Evolutionary conservation across 2,113 vertebrate species (phyloP).

Genomic region (Spermophilus dauricus): DNA sequence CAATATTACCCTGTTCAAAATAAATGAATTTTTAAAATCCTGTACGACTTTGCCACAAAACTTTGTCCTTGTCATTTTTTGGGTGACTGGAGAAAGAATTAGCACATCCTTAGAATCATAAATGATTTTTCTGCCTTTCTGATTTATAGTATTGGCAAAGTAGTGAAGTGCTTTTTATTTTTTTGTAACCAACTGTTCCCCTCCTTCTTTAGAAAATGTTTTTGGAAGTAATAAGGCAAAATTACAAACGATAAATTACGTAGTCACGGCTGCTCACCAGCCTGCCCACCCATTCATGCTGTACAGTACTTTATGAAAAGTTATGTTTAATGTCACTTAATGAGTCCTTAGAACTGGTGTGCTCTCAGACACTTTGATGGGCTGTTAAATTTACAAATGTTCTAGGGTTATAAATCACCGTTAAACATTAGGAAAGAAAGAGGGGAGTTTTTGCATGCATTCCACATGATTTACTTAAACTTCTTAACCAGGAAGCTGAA

Average conservation of each 20-base stretch:
- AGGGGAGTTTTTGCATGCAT: slow-evolving; percentile 67
- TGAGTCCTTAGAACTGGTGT: slow-evolving; percentile 82
- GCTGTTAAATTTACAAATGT: slow-evolving; percentile 88
- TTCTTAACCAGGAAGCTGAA: slow-evolving; percentile 44
- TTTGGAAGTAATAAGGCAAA: slow-evolving; percentile 85
- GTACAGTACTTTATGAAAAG: slow-evolving; percentile 82
- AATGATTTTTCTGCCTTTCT: slow-evolving; percentile 81
- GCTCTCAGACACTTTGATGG: slow-evolving; percentile 86
- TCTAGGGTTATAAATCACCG: slow-evolving; percentile 82
- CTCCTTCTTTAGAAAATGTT: slow-evolving; percentile 67
- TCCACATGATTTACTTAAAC: slow-evolving; percentile 81
- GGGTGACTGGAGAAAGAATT: slow-evolving; percentile 74
- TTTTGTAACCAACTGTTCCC: slow-evolving; percentile 66
- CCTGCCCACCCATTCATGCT: slow-evolving; percentile 73
- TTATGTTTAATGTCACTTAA: slow-evolving; percentile 86
- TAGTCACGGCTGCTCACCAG: slow-evolving; percentile 70
- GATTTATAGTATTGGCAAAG: slow-evolving; percentile 76
- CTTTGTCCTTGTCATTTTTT: slow-evolving; percentile 32
- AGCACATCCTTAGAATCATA: slow-evolving; percentile 77
- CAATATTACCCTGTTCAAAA: not conserved
- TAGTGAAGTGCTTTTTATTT: slow-evolving; percentile 69
- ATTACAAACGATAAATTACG: slow-evolving; percentile 85
- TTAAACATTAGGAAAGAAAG: slow-evolving; percentile 77
- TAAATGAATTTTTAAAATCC: slow-evolving; percentile 52
- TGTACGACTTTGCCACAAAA: not conserved